phyloP scores from a whole-genome alignment of 2,888 invertebrate genomes.

The Clunio marinus region DNA sequence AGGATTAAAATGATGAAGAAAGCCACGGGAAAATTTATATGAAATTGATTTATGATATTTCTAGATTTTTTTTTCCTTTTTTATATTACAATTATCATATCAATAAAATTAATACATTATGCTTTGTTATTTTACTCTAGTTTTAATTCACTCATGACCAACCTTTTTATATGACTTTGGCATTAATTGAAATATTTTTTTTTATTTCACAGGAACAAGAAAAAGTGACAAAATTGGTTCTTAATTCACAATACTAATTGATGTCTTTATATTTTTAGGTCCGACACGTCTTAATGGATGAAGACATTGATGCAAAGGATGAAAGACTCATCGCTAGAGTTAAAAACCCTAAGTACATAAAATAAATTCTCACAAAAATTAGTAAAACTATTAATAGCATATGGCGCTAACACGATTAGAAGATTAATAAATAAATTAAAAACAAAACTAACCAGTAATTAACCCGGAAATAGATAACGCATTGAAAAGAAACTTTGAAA shows the following conservation, averaged over 20 bases:
- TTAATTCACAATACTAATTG: slow-evolving; percentile 35
- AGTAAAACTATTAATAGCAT: neutral
- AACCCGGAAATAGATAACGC: no score
- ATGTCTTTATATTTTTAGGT: slow-evolving; percentile 34
- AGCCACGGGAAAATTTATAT: neutral
- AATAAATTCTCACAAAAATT: neutral
- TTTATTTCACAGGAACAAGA: slow-evolving; percentile 3
- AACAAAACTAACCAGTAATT: slow-evolving; percentile 1
- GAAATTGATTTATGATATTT: slow-evolving; percentile 32
- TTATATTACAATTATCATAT: slow-evolving; percentile 33
- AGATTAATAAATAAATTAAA: slow-evolving; percentile 18
- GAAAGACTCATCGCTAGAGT: neutral
- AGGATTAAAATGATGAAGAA: neutral
- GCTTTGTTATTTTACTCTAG: slow-evolving; percentile 33
- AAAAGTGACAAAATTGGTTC: neutral
- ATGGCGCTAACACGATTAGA: neutral
- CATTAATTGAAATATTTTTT: slow-evolving; percentile 4
- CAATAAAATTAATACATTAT: slow-evolving; percentile 35
- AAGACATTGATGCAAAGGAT: neutral
- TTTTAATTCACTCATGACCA: slow-evolving; percentile 24
- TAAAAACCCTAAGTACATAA: neutral
- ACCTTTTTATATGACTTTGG: neutral
- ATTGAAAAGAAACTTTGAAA: no score
- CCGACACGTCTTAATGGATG: no score
- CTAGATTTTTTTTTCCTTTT: slow-evolving; percentile 27